These are phyloP conservation scores for Cinara cedri DNA, from an alignment of 2,888 invertebrate genomes.

Conservation along the genomic window DNA sequence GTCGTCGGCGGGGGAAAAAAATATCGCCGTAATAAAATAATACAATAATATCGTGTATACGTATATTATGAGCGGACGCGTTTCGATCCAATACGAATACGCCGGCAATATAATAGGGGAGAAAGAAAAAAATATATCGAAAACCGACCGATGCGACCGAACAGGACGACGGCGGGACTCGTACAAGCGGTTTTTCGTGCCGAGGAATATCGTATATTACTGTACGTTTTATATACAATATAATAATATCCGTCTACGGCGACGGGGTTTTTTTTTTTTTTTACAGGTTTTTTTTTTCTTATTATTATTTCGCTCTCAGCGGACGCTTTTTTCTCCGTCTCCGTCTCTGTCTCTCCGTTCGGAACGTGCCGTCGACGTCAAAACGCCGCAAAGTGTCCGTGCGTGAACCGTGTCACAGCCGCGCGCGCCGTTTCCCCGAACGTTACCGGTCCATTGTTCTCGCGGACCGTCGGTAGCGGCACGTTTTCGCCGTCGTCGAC, in stretches of 20 bases:
- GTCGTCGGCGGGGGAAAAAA: too few species aligned
- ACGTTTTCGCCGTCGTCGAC: constrained; percentile 23
- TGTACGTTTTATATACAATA: too few species aligned
- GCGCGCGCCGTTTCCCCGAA: too few species aligned
- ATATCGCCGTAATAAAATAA: too few species aligned
- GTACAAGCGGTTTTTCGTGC: neutral
- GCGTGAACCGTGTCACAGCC: neutral
- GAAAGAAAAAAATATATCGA: neutral
- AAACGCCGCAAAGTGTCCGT: constrained; percentile 3
- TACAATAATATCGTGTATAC: too few species aligned
- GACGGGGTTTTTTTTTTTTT: neutral
- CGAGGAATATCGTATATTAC: neutral
- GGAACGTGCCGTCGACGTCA: constrained; percentile 10
- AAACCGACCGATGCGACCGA: too few species aligned
- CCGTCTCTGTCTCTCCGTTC: too few species aligned
- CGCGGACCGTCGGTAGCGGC: neutral
- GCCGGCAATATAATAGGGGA: too few species aligned
- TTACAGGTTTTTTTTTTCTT: neutral
- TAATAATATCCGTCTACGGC: constrained; percentile 19
- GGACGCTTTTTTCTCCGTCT: neutral
- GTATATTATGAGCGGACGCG: too few species aligned
- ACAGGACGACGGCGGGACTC: neutral
- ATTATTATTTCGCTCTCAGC: neutral
- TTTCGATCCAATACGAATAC: too few species aligned
- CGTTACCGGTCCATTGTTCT: constrained; percentile 31